Percentiles rank a stretch among this genome's conserved stretches.
Evolutionary conservation across 2,113 vertebrate genomes (phyloP).

Genomic region (Suncus etruscus): DNA sequence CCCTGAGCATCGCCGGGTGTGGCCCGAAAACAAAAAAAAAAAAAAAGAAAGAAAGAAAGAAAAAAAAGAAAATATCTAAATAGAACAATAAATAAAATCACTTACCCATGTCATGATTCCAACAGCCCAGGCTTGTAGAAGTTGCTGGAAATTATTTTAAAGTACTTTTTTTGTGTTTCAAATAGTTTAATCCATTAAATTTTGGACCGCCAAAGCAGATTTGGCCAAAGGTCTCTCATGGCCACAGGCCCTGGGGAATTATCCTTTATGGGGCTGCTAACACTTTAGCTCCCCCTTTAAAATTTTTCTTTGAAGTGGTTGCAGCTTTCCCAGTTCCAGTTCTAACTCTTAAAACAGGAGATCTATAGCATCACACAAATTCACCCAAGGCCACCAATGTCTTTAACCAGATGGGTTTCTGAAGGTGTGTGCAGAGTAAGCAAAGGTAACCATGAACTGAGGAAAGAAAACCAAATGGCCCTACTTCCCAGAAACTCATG

Average conservation of each 20-base stretch:
- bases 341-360: slow-evolving; percentile 35
- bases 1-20: no score
- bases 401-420: slow-evolving; percentile 9
- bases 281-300: not conserved
- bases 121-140: slow-evolving; percentile 15
- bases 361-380: slow-evolving; percentile 2
- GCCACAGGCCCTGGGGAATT: not conserved
- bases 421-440: not conserved
- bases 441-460: not conserved
- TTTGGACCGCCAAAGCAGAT: slow-evolving; percentile 11
- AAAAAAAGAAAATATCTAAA: slow-evolving; percentile 25
- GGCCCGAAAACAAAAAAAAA: no score
- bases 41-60: no score
- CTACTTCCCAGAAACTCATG: not conserved
- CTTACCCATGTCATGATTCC: slow-evolving; percentile 20
- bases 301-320: slow-evolving; percentile 50
- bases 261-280: not conserved
- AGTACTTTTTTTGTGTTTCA: slow-evolving; percentile 23
- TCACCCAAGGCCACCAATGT: slow-evolving; percentile 7
- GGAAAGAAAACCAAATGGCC: not conserved
- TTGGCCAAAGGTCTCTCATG: slow-evolving; percentile 30
- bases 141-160: slow-evolving; percentile 32
- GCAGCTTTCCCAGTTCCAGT: slow-evolving; percentile 17
- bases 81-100: not conserved
- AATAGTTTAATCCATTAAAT: slow-evolving; percentile 21